These are phyloP conservation scores for Lypha dubia DNA, from an alignment of 2,888 invertebrate species.

Conservation along the genomic window DNA sequence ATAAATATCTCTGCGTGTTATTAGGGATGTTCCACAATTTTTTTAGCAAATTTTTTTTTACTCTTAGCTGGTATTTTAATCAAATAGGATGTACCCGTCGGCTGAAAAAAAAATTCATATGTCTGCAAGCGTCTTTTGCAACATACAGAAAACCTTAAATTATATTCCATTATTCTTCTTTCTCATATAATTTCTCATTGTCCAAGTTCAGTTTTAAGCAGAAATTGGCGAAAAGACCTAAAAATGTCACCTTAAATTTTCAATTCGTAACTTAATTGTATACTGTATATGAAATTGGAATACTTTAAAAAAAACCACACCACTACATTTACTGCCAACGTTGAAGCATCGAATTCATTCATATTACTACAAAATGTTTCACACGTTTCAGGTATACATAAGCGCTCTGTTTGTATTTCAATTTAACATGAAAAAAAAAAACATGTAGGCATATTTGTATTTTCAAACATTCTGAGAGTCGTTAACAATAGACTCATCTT, in stretches of 20 bases:
- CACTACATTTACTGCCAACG: background rate
- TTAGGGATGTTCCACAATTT: too few species aligned
- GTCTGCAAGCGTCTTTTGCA: too few species aligned
- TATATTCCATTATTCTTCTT: too few species aligned
- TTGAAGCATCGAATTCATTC: background rate
- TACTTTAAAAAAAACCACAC: background rate
- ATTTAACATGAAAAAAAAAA: conserved; percentile 1
- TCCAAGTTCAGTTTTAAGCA: too few species aligned
- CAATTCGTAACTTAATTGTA: background rate
- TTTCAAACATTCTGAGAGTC: background rate
- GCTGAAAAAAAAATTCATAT: too few species aligned
- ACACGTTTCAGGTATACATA: conserved; percentile 55
- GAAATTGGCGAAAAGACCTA: background rate
- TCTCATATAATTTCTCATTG: too few species aligned
- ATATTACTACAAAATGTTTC: conserved; percentile 7
- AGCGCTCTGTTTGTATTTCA: conserved; percentile 57
- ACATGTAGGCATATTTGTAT: background rate
- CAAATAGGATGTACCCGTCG: too few species aligned
- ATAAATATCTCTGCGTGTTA: too few species aligned
- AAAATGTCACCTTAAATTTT: background rate
- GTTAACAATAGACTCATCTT: conserved; percentile 33
- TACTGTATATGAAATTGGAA: background rate
- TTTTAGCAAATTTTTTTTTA: too few species aligned
- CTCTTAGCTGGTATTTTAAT: too few species aligned
- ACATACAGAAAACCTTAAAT: too few species aligned